Base-by-base conservation (phyloP, 2,888 invertebrate species). In the Onchidella celtica region DNA sequence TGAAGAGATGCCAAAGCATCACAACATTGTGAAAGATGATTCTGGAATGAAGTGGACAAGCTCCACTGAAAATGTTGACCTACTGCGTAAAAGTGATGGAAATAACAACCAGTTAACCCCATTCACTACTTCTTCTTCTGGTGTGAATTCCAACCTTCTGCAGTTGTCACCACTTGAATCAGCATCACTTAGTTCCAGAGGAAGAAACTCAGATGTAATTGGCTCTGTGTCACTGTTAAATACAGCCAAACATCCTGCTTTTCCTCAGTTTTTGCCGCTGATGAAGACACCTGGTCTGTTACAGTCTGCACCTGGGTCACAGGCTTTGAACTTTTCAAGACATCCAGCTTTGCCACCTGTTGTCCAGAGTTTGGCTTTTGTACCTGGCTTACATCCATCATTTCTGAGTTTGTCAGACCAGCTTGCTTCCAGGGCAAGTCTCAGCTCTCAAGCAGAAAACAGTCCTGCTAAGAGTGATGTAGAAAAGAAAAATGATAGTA, bases 91-190 rank as follows among this genome's bases (percentile, higher is more conserved):
- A 11, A 69, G 69, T 73, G 73, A 73, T 38, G 73, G 73, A 17
- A 73, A 73, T 57, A 73, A 73, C 73, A 73, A 73, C 57, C 55
- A 57, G 32, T 57, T 73, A n/a, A 55, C 73, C 29, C 57, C 73
- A 55, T 29, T 57, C 3, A 24, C 21, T 17, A 21, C 40, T 32
- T 29, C 29, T 32, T 6, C 29, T 11, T 4, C 6, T 21, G 32
- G 4, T 9, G 36, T 6, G 3, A 34, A 29, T 32, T 17, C 66
- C 9, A 27, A 29, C 6, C 36, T 32, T 11, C 66, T 29, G 66
- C 17, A 29, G 29, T n/a, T 66, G 21, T 32, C 66, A 9, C 66
- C 34, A 27, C 11, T 34, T 29, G n/a, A 14, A 66, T 32, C 29
- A 9, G 29, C 66, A 27, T 32, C 47, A 47, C 9, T 6, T 47